Percentiles rank a stretch among this genome's conserved stretches.
Evolutionary conservation across 2,113 vertebrate species (phyloP).

Genomic region (Chloropsis hardwickii): DNA sequence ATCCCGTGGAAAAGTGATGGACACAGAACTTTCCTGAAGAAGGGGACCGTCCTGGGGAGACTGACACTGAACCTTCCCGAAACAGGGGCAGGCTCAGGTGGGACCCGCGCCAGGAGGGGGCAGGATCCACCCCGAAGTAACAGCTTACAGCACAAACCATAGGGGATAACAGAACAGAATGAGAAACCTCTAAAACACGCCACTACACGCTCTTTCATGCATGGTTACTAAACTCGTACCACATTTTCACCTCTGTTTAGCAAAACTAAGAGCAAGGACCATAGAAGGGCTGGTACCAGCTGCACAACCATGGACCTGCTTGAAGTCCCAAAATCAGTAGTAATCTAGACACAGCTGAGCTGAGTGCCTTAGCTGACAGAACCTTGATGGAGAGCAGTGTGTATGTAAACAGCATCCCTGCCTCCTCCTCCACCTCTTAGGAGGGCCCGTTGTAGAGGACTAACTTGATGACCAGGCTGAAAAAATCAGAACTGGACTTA

Average conservation of each 20-base stretch:
- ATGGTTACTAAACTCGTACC: background rate
- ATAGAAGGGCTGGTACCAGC: background rate
- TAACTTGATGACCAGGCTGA: background rate
- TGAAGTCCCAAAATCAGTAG: background rate
- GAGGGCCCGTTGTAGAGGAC: background rate
- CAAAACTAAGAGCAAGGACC: background rate
- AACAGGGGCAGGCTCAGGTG: no score
- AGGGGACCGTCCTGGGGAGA: no score
- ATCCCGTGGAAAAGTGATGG: no score
- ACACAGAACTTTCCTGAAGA: no score
- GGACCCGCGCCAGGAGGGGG: no score
- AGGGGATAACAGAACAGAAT: no score
- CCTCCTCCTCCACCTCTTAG: background rate
- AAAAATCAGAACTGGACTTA: background rate
- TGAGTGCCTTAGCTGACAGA: background rate
- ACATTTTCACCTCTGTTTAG: background rate
- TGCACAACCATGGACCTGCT: background rate
- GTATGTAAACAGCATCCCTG: background rate
- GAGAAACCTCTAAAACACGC: no score
- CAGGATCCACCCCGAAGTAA: no score
- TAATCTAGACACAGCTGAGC: background rate
- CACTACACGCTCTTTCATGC: background rate
- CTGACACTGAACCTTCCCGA: no score
- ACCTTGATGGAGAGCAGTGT: background rate
- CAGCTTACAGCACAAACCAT: no score